Evolutionary conservation across 2,888 invertebrate genomes (phyloP), one percentile per base, ranked within the genome.

Genomic region (Steromphala cineraria): DNA sequence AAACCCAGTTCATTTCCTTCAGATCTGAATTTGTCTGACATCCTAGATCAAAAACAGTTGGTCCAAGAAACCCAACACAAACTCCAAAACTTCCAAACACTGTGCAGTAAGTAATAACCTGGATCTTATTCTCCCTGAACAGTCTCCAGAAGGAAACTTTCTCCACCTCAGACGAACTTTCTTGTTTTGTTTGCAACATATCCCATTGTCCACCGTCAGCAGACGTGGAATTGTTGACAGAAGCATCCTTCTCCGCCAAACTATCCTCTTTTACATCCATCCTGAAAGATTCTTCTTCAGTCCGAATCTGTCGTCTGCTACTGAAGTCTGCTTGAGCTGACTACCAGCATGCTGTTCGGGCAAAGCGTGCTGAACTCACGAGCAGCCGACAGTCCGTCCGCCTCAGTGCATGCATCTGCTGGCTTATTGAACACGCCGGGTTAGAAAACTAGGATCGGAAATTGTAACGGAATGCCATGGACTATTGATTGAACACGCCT

Each of bases 1-100:
- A 94, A 21, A 94, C 92, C 94, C 94, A 94, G 81, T 92, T 93
- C 92, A 94, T 94, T 74, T 92, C 89, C 81, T 91, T 88, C 80
- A 94, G 89, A 75, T 92, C 91, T 0, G 94, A 91, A 3, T 90
- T 90, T 0, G 94, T 94, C 84, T 94, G 92, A 83, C 94, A 94
- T 10, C 94, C 94, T 5, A 94, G 88, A 84, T 94, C 94, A 84
- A 94, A 91, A 13, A 94, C 88, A 0, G 94, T 94, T 15, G 94
- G 94, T 0, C 94, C 94, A 53, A 94, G 90, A 86, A 94, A 94
- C 19, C 94, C 94, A 52, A 94, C 94, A 80, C 94, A 94, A 92
- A 94, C 94, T n/a, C 94, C 94, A 86, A 94, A 94, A 75, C 92
- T 92, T 87, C 94, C 94, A 87, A 94, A 94, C 15, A 94, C 93